phyloP scores from a whole-genome alignment of 2,113 vertebrate species.

The Trichomycterus rosablanca region DNA sequence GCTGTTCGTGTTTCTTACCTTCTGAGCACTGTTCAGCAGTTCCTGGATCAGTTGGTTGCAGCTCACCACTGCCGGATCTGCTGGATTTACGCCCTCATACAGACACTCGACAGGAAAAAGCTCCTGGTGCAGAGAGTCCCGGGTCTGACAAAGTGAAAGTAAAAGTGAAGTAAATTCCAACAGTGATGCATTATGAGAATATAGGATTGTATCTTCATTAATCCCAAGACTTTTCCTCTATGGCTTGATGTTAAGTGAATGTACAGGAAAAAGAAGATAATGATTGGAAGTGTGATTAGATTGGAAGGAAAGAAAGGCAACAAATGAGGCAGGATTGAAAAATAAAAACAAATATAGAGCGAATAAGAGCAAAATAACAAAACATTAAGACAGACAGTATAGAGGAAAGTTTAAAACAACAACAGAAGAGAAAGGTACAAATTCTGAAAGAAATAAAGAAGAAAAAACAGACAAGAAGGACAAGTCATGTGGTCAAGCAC shows the following conservation, averaged over 20 bases:
- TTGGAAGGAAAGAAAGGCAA: not conserved
- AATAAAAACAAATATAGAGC: not conserved
- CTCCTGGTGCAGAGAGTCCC: conserved; percentile 14
- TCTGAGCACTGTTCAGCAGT: conserved; percentile 25
- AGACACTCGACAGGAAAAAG: conserved; percentile 45
- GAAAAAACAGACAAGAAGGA: not conserved
- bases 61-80: conserved; percentile 13
- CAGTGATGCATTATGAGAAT: too few relatives aligned
- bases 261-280: too few relatives aligned
- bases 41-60: conserved; percentile 41
- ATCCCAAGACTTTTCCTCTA: too few relatives aligned
- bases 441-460: not conserved
- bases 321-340: not conserved
- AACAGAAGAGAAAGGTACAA: not conserved
- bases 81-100: conserved; percentile 9
- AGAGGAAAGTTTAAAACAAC: too few relatives aligned
- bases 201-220: too few relatives aligned
- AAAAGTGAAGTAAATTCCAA: too few relatives aligned
- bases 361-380: not conserved
- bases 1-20: conserved; percentile 31
- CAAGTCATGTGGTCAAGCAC: too few relatives aligned
- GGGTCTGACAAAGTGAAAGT: conserved; percentile 10
- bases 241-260: too few relatives aligned
- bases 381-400: too few relatives aligned
- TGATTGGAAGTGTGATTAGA: too few relatives aligned